Evolutionary conservation across 2,113 vertebrate genomes (phyloP), one percentile per base, ranked within the genome.

Genomic region (Indri indri): DNA sequence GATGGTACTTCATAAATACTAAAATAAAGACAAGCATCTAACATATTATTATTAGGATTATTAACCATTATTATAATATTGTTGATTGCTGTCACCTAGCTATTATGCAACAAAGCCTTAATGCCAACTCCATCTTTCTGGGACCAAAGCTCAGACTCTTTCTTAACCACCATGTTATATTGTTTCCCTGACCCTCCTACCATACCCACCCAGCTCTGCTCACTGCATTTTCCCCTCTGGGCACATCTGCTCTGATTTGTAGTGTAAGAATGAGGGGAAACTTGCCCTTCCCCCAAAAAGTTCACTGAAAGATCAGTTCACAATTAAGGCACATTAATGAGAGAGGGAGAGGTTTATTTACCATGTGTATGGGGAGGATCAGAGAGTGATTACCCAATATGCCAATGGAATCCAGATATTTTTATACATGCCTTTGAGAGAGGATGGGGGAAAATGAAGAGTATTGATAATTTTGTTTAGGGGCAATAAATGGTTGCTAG

Each of bases 1-100:
- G n/a, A 65, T 32, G 16, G 16, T 40, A 76, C 30, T 96, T 79
- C 25, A 76, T 42, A 95, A 94, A 63, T 8, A 91, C n/a, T 90
- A 61, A 91, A 88, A 93, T 65, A 92, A 92, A 95, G 77, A 76
- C 52, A 93, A 79, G 88, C 32, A 65, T 8, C 5, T 80, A 57
- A 14, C 14, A 76, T 25, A 37, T 59, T 88, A 50, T 54, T 83
- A 74, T 95, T 57, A 30, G 3, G 30, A 42, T 87, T 91, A 73
- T 25, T 52, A 95, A 80, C 7, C 6, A 47, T 71, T 54, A 14
- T 47, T 54, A 30, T 80, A 84, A 71, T 57, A n/a, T 22, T 73
- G 25, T 27, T 90, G 82, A 47, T 80, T 83, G 57, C 45, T 57
- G 6, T 45, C 42, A 80, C 65, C 27, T 10, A 16, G 25, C 65